Evolutionary conservation across 2,797 vertebrate genomes (phyloP), one percentile per base, ranked within the genome.

Genomic region (Gadopsis marmoratus): DNA sequence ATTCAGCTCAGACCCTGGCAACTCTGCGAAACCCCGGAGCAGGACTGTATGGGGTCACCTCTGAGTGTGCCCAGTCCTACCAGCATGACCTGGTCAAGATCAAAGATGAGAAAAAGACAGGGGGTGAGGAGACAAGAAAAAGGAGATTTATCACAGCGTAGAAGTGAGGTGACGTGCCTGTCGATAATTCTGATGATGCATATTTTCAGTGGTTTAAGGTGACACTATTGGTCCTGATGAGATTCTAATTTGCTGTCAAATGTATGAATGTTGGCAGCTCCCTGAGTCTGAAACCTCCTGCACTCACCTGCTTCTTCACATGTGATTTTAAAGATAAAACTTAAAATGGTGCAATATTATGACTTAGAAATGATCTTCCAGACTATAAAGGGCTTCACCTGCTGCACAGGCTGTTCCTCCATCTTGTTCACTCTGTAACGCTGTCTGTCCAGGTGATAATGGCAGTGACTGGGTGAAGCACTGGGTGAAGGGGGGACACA

Each of bases 401-500:
- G 26, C 43, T 64, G 43, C 61, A 3, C 61, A 5, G 7, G 16
- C 16, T 54, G 29, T 21, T 3, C 23, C 47, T 48, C 50, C 59
- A 2, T 51, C 43, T n/a, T 62, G 10, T 17, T 66, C 2, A 41
- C 5, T 21, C 3, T 72, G 8, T 56, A 2, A 17, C 33, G 39
- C n/a, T n/a, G 4, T 64, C 6, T 61, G 48, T 86, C 21, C 88
- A 99, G 98, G 96, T 21, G 94, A 96, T 82, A 97, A 96, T 54
- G 93, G 83, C 87, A 97, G 97, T 19, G 95, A 95, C 1, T 99
- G 98, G 97, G 96, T 97, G 88, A 95, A 97, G 58, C 98, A 99
- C 93, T 99, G 98, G 97, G 98, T 99, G 80, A 98, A 97, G 92
- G 98, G 98, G 53, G 98, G 98, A 65, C 98, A 99, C 88, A 95